phyloP scores from a whole-genome alignment of 2,888 invertebrate species.

The Temnothorax unifasciatus region DNA sequence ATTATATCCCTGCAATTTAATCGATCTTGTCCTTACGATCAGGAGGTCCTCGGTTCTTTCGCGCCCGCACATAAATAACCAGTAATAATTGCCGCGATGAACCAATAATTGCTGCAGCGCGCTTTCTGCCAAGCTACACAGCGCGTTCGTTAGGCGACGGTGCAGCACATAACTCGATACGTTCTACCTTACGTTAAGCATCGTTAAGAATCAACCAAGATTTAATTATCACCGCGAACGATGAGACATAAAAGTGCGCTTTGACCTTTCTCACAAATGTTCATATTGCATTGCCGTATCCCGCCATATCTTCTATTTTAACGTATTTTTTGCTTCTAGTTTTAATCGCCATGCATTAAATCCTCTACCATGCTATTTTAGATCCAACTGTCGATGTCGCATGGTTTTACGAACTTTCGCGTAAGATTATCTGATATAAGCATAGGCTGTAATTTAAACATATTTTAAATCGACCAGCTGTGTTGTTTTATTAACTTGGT shows the following conservation, averaged over 20 bases:
- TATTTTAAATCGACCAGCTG: conserved; percentile 25
- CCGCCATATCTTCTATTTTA: background rate
- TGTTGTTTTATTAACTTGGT: conserved; percentile 45
- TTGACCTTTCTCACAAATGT: background rate
- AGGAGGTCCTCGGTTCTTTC: background rate
- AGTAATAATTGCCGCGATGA: conserved; percentile 38
- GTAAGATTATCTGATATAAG: conserved; percentile 1
- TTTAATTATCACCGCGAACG: conserved; percentile 21
- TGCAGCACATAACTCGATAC: conserved; percentile 5
- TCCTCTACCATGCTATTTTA: background rate
- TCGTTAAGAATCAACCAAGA: background rate
- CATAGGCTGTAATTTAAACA: background rate
- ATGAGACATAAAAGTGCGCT: background rate
- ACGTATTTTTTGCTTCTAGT: conserved; percentile 12
- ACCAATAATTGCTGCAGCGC: conserved; percentile 36
- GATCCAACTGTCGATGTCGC: background rate
- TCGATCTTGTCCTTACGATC: conserved; percentile 25
- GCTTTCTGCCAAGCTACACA: background rate
- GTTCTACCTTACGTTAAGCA: background rate
- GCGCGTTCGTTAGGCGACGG: conserved; percentile 8
- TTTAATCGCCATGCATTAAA: background rate
- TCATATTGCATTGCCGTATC: background rate
- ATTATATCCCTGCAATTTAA: conserved; percentile 32
- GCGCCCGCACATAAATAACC: conserved; percentile 35
- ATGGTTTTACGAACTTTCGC: background rate